Evolutionary conservation across 2,113 vertebrate species (phyloP), one percentile per base, ranked within the genome.

Genomic region (Pardalotus punctatus): DNA sequence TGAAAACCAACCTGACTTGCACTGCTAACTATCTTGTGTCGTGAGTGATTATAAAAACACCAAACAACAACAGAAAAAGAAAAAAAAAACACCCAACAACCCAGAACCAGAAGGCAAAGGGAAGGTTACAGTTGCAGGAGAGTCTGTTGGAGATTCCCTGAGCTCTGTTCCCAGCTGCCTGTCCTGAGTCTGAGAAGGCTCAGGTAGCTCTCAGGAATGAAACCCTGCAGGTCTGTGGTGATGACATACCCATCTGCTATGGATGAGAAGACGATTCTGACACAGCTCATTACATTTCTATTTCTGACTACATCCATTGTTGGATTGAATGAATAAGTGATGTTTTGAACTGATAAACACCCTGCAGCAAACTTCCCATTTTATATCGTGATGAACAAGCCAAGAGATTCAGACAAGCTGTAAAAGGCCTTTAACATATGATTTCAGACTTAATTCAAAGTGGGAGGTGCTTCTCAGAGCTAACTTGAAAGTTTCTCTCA

Each of bases 301-400:
- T 81, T 95, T 95, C 86, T 95, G 91, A 95, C 81, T 74, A 88
- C 8, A 20, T 88, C 79, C 50, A 71, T 88, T 73, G 81, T 93
- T 93, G 64, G 58, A 81, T 94, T 90, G 92, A 84, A 93, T 95
- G 89, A 96, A 83, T 78, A 92, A 92, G 73, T 94, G 79, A 90
- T 92, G 74, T 92, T 94, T 90, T 85, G 43, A 86, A 88, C 79
- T 48, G 86, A 93, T 80, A 92, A 95, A 91, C 73, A 84, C 43
- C 53, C 71, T 91, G 74, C 70, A 90, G 86, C 69, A 84, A 54
- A 90, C 62, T 88, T 94, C 78, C 51, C 53, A 51, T 77, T 90
- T 83, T 70, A 31, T 80, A 60, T 74, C 43, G 51, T 47, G 61
- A 88, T 45, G 69, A 86, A 56, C 54, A 86, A 86, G 72, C 79